Percentiles rank a stretch among this genome's conserved stretches.
Conservation (phyloP, 2,797 vertebrate species). For the Triplophysa yarkandensis region DNA sequence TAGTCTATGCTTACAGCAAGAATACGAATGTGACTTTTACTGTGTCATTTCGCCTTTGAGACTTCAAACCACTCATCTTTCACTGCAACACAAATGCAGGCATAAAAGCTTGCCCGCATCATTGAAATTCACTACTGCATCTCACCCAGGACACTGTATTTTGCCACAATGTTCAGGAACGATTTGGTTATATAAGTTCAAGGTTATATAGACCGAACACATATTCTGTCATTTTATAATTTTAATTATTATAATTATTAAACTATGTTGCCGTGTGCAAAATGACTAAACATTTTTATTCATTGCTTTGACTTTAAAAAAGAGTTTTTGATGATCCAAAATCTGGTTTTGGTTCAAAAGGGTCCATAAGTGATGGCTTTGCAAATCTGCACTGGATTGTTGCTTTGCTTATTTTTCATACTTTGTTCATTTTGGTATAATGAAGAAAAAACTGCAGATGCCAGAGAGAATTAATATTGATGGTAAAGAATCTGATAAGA, state of each 20-base stretch:
- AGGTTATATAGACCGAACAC: neutral
- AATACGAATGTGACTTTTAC: neutral
- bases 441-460: no score
- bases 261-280: neutral
- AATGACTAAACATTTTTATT: neutral
- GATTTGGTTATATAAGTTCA: no score
- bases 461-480: no score
- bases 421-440: no score
- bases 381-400: no score
- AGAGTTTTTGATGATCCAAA: neutral
- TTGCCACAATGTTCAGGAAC: neutral
- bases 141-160: neutral
- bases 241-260: neutral
- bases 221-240: neutral
- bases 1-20: neutral
- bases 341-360: neutral
- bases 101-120: neutral
- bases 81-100: neutral
- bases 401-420: no score
- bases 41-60: neutral
- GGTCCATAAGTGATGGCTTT: neutral
- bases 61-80: conserved; percentile 6
- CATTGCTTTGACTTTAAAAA: neutral
- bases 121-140: neutral
- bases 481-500: no score